Base-by-base conservation (phyloP, 2,888 invertebrate species). In the Andricus curvator region DNA sequence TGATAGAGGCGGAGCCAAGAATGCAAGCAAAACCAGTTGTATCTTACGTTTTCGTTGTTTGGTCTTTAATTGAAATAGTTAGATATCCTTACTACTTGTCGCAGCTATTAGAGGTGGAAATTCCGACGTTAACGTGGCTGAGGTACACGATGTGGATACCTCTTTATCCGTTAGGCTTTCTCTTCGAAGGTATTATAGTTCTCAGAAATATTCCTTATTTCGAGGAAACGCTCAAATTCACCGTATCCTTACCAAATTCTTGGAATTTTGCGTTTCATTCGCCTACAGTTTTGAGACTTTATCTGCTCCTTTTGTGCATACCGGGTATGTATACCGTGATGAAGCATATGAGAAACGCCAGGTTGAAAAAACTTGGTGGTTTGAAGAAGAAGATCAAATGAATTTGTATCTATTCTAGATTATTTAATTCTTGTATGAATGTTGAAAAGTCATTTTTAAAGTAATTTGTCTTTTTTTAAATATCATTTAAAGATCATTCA, bases 91-190 rank as follows among this genome's bases (percentile, higher is more conserved):
- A 96, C 93, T 99, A 99, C 93, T 96, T 98, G 90, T 94, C 96
- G 0, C 96, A 97, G 88, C 93, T 97, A 0, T 95, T 97, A 88
- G 96, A 97, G 81, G 95, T 95, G 41, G 95, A 97, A 81, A 94
- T 97, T 51, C 94, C 95, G 68, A 88, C 97, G 4, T 92, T 99
- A 13, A 98, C 98, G 0, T 99, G 99, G 99, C 93, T 99, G 4
- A 95, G 99, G 22, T 99, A 99, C 92, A 96, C 97, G 0, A 94
- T 98, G 80, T 99, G 99, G 99, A 97, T 99, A 85, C 96, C 97
- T 0, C 94, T 99, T 0, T 99, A 99, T 93, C 99, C 99, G 0
- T 91, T 98, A 62, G 99, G 98, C 9, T 96, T 98, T 86, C 89
- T 98, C 1, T 96, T 97, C 89, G 99, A 99, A 94, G 96, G 97